phyloP scores from a whole-genome alignment of 1,140 invertebrate species.

The Daktulosphaira vitifoliae region DNA sequence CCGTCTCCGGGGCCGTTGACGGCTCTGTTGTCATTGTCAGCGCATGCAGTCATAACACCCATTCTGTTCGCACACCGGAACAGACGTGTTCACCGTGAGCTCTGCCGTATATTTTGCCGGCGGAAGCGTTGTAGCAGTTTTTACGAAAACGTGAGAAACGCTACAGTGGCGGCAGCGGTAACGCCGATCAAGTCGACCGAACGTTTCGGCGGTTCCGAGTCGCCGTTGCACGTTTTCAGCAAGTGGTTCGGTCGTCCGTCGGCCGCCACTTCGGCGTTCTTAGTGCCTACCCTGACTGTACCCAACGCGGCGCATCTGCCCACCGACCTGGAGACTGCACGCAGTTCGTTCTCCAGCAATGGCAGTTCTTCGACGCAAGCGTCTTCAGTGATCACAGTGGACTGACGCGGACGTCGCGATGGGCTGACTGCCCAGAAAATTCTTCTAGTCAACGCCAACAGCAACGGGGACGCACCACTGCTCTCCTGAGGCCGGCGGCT shows the following conservation, averaged over 20 bases:
- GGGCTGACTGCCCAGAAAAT: background rate
- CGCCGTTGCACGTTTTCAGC: slow-evolving; percentile 37
- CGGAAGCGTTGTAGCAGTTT: slow-evolving; percentile 41
- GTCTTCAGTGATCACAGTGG: slow-evolving; percentile 44
- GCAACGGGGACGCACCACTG: background rate
- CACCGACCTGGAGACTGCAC: slow-evolving; percentile 46
- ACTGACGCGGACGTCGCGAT: background rate
- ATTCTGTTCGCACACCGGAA: slow-evolving; percentile 71
- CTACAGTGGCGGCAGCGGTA: background rate
- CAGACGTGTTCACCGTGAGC: slow-evolving; percentile 61
- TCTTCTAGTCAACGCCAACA: slow-evolving; percentile 22
- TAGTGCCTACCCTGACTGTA: background rate
- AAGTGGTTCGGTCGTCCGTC: slow-evolving; percentile 34
- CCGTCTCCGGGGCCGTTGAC: slow-evolving; percentile 44
- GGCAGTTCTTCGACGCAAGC: slow-evolving; percentile 46
- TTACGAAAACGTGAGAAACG: slow-evolving; percentile 39
- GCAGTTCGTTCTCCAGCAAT: slow-evolving; percentile 49
- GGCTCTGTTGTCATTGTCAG: slow-evolving; percentile 55
- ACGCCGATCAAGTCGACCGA: background rate
- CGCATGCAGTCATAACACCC: slow-evolving; percentile 61
- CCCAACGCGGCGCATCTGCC: slow-evolving; percentile 42
- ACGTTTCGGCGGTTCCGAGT: slow-evolving; percentile 35
- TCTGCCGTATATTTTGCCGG: slow-evolving; percentile 52
- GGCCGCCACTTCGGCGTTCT: background rate
- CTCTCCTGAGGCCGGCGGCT: background rate